Percentiles rank a stretch among this genome's conserved stretches.
Evolutionary conservation across 2,113 vertebrate species (phyloP).

Genomic region (Dicaeum eximium): DNA sequence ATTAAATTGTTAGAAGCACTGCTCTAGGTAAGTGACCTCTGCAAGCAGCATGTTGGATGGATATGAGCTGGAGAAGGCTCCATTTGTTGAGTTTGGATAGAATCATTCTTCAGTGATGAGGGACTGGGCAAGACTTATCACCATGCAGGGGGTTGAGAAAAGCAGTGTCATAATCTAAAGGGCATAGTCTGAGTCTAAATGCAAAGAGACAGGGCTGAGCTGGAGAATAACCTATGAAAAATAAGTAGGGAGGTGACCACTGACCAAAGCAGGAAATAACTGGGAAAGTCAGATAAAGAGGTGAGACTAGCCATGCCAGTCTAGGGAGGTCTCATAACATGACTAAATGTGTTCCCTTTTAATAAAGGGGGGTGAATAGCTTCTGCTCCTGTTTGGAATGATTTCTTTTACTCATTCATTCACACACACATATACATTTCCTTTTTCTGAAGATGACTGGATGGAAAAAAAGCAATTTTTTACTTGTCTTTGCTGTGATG

Average conservation of each 20-base stretch:
- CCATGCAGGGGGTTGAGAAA: neutral
- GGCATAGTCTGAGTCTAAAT: neutral
- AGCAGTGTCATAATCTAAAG: neutral
- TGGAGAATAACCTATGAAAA: neutral
- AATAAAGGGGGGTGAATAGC: neutral
- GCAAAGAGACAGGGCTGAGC: neutral
- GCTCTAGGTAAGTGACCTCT: neutral
- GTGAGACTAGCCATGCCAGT: neutral
- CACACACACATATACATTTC: accelerated
- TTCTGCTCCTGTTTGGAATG: neutral
- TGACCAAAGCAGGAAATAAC: neutral
- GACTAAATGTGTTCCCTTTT: neutral
- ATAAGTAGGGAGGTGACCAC: neutral
- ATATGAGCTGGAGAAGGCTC: neutral
- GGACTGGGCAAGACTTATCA: neutral
- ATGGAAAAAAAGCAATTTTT: neutral
- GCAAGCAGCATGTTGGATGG: neutral
- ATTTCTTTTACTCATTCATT: neutral
- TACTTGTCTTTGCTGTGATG: neutral
- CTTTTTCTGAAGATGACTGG: neutral
- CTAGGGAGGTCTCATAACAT: neutral
- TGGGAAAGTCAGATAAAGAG: neutral
- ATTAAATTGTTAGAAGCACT: neutral
- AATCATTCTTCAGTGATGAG: neutral
- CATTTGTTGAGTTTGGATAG: neutral